Conservation (phyloP, 2,113 vertebrate species). For the Glareola pratincola region DNA sequence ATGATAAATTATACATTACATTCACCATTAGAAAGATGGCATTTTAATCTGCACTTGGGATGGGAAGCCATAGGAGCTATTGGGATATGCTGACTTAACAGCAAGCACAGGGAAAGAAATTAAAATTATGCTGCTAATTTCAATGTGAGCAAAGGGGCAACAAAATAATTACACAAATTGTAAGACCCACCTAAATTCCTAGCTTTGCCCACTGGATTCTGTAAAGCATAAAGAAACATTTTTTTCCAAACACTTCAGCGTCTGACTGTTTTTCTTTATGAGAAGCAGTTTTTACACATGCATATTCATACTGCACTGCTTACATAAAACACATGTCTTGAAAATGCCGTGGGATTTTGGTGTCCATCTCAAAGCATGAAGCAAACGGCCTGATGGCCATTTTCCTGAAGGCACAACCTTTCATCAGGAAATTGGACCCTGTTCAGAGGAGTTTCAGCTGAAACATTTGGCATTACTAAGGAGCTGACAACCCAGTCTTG, state of each 20-base stretch:
- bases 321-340: not conserved
- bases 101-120: not conserved
- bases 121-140: not conserved
- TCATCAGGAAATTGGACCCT: not conserved
- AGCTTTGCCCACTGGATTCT: not conserved
- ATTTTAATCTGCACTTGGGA: not conserved
- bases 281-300: not conserved
- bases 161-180: not conserved
- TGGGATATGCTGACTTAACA: not conserved
- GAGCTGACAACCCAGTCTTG: not conserved
- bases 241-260: not conserved
- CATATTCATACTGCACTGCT: not conserved
- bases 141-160: not conserved
- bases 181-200: not conserved
- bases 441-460: not conserved
- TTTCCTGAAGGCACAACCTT: not conserved
- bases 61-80: not conserved
- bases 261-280: not conserved
- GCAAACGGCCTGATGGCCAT: not conserved
- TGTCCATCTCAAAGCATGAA: not conserved
- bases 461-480: not conserved
- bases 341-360: not conserved
- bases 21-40: not conserved
- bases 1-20: not conserved
- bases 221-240: not conserved